phyloP scores from a whole-genome alignment of 2,888 invertebrate genomes.

The Monopis laevigella region DNA sequence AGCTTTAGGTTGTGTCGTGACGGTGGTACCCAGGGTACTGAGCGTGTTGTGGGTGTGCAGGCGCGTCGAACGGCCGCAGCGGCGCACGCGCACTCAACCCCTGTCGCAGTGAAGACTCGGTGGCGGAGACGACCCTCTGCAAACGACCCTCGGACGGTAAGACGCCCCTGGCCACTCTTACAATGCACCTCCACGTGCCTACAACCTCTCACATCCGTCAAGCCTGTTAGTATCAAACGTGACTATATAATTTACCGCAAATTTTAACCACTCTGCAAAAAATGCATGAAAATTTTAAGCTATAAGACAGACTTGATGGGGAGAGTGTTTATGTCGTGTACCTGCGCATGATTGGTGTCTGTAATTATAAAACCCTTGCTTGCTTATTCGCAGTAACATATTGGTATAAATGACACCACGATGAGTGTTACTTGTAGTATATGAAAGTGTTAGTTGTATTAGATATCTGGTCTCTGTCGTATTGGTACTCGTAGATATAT shows the following conservation, averaged over 20 bases:
- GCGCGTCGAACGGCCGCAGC: conserved; percentile 50
- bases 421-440: conserved; percentile 8
- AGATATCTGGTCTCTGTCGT: conserved; percentile 11
- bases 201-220: conserved; percentile 8
- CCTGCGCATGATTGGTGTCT: conserved; percentile 12
- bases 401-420: conserved; percentile 3
- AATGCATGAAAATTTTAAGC: neutral
- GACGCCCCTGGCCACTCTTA: conserved; percentile 33
- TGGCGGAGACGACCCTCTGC: conserved; percentile 80
- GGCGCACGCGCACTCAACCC: conserved; percentile 65
- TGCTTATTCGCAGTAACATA: conserved; percentile 7
- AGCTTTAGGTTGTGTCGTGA: neutral
- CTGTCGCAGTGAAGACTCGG: conserved; percentile 83
- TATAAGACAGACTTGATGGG: conserved; percentile 10
- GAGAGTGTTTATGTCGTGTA: conserved; percentile 10
- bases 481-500: conserved; percentile 3
- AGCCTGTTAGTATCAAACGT: conserved; percentile 7
- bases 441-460: neutral
- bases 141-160: conserved; percentile 88
- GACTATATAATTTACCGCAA: neutral
- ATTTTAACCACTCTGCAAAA: neutral
- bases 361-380: conserved; percentile 3
- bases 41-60: conserved; percentile 60
- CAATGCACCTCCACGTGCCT: conserved; percentile 7
- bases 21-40: conserved; percentile 45